phyloP scores from a whole-genome alignment of 2,113 vertebrate genomes.

The Zosterops lateralis region DNA sequence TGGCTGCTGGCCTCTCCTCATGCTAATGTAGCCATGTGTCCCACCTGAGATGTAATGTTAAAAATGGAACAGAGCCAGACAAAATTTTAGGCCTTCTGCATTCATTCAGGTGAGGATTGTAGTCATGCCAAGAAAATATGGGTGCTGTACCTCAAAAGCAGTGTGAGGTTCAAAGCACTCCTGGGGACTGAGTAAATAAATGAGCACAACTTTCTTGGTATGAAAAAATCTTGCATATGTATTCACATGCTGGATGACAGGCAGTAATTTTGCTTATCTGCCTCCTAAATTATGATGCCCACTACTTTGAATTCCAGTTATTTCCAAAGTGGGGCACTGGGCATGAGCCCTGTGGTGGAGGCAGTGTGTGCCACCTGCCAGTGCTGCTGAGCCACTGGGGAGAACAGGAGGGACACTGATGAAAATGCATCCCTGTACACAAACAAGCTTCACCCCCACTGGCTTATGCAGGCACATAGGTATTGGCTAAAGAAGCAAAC shows the following conservation, averaged over 20 bases:
- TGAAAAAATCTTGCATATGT: neutral
- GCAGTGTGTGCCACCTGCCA: rapidly evolving
- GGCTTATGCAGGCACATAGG: neutral
- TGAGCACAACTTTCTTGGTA: neutral
- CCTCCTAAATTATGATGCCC: neutral
- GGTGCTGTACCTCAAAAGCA: neutral
- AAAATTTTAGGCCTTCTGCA: neutral
- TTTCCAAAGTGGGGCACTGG: neutral
- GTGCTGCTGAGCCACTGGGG: rapidly evolving
- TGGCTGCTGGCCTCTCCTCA: neutral
- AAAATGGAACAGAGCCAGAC: neutral
- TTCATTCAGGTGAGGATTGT: neutral
- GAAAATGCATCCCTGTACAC: neutral
- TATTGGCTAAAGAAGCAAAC: neutral
- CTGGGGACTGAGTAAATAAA: neutral
- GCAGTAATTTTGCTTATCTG: neutral
- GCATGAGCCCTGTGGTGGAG: neutral
- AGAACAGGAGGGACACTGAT: neutral
- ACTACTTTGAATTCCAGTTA: neutral
- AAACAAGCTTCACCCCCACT: rapidly evolving
- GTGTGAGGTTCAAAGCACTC: neutral
- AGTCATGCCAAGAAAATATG: neutral
- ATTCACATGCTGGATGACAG: neutral
- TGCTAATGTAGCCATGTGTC: rapidly evolving
- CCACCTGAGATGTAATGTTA: neutral